A percentile compares a stretch with the other conserved stretches of the same genome.
phyloP scores from a whole-genome alignment of 2,888 invertebrate genomes.

The Chaetogeoica ovagalla region DNA sequence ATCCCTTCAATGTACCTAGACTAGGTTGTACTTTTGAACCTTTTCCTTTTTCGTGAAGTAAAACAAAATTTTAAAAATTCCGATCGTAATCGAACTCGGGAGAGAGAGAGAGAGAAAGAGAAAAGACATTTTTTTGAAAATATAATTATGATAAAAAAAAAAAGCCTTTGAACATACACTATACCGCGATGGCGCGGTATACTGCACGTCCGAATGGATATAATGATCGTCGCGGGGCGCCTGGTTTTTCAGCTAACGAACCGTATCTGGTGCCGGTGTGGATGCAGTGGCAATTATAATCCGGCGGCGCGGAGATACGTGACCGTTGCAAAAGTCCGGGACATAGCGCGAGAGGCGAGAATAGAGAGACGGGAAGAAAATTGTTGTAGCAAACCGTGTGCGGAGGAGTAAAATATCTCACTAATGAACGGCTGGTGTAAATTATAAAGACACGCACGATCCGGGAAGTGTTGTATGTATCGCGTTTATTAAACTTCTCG shows the following conservation, averaged over 20 bases:
- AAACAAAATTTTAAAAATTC: too few relatives aligned
- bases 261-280: constrained; percentile 4
- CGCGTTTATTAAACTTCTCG: constrained; percentile 10
- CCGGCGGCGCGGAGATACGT: constrained; percentile 29
- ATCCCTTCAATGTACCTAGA: too few relatives aligned
- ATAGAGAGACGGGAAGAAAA: background rate
- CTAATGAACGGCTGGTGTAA: constrained; percentile 51
- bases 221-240: constrained; percentile 3
- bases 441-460: constrained; percentile 23
- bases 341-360: background rate
- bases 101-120: too few relatives aligned
- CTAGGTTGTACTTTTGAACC: too few relatives aligned
- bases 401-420: constrained; percentile 20
- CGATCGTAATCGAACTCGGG: too few relatives aligned
- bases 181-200: background rate
- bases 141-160: too few relatives aligned
- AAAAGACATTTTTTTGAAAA: too few relatives aligned
- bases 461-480: background rate
- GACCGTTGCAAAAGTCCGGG: constrained; percentile 47
- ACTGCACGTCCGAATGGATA: background rate
- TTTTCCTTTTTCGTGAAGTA: too few relatives aligned
- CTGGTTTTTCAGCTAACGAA: constrained; percentile 46
- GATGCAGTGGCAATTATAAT: constrained; percentile 35
- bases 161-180: too few relatives aligned
- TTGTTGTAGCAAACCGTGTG: background rate